Conservation (phyloP, 1,140 invertebrate genomes). For the Nomia melanderi region DNA sequence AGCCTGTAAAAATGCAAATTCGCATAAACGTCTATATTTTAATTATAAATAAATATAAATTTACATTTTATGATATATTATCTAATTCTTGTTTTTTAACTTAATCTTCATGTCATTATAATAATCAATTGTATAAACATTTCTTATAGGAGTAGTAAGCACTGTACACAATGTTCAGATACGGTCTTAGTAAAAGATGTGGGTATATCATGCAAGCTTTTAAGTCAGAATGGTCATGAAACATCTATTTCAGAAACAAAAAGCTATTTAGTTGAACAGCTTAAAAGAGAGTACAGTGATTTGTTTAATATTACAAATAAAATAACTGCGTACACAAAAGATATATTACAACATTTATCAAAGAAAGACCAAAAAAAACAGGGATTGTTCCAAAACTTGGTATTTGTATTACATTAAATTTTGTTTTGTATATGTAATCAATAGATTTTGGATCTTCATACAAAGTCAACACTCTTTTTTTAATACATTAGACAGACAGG, state of each 20-base stretch:
- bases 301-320: conserved; percentile 58
- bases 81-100: background rate
- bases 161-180: conserved; percentile 15
- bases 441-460: background rate
- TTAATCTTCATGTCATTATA: background rate
- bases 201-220: conserved; percentile 56
- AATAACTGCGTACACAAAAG: conserved; percentile 59
- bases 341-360: conserved; percentile 50
- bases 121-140: too few species aligned
- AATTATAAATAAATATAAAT: too few species aligned
- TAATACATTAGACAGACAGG: too few species aligned
- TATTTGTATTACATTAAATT: conserved; percentile 17
- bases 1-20: too few species aligned
- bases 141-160: conserved; percentile 38
- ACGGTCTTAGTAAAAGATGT: conserved; percentile 62
- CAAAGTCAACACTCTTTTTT: background rate
- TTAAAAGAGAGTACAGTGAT: conserved; percentile 59
- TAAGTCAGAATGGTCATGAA: conserved; percentile 8
- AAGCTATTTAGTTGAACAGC: conserved; percentile 40
- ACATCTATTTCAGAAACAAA: conserved; percentile 17
- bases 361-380: conserved; percentile 36
- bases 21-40: too few species aligned
- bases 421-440: background rate
- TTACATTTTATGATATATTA: too few species aligned
- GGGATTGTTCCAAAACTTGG: conserved; percentile 24